Percentiles rank a stretch among this genome's conserved stretches.
These are phyloP conservation scores for Manis crassicaudata DNA, from an alignment of 2,797 vertebrate genomes.

Conservation along the genomic window DNA sequence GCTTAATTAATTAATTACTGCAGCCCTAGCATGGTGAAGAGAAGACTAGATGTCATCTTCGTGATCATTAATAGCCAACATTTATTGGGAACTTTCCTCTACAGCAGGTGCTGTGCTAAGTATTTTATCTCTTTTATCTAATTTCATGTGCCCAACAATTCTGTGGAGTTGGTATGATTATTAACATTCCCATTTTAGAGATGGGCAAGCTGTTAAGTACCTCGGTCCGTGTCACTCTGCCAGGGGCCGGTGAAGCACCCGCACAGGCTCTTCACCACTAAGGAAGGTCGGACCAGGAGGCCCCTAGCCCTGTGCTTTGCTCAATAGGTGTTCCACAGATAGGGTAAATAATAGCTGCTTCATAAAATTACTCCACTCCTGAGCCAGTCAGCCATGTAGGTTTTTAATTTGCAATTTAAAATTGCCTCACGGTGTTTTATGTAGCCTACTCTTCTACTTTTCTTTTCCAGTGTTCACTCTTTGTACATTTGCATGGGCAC, in stretches of 20 bases:
- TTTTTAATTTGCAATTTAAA: background rate
- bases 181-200: background rate
- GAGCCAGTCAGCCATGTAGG: background rate
- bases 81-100: background rate
- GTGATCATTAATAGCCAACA: background rate
- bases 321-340: background rate
- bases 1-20: background rate
- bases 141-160: background rate
- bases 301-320: background rate
- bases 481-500: background rate
- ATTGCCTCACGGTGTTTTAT: background rate
- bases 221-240: background rate
- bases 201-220: background rate
- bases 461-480: background rate
- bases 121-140: background rate
- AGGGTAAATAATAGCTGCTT: background rate
- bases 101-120: background rate
- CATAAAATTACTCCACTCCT: background rate
- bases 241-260: background rate
- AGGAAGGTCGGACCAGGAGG: background rate
- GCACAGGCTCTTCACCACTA: fast-evolving
- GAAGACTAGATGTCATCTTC: background rate
- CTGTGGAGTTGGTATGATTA: background rate
- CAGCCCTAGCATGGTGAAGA: background rate
- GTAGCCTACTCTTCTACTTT: background rate